A percentile compares a stretch with the other conserved stretches of the same genome.
These are phyloP conservation scores for Phalloptychus januarius DNA, from an alignment of 2,797 vertebrate genomes.

Conservation along the genomic window DNA sequence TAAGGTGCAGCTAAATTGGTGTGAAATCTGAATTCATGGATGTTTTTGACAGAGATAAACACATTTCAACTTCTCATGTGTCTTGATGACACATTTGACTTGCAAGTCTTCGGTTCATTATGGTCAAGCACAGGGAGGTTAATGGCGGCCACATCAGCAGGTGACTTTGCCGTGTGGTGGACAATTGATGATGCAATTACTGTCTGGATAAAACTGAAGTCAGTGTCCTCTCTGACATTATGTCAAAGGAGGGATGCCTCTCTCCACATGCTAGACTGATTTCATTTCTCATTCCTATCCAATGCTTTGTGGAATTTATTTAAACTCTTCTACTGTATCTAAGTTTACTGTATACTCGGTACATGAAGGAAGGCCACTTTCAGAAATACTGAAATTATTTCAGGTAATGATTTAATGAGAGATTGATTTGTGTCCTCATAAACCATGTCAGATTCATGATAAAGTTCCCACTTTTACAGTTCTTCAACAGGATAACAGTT, in stretches of 20 bases:
- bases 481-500: not conserved
- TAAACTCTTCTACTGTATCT: not conserved
- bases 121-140: constrained; percentile 74
- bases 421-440: not conserved
- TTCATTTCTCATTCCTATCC: constrained; percentile 17
- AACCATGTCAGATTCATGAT: not conserved
- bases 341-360: not conserved
- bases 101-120: constrained; percentile 66
- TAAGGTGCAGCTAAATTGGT: not conserved
- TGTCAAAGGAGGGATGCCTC: constrained; percentile 49
- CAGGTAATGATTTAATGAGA: not conserved
- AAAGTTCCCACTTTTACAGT: not conserved
- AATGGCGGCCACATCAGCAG: constrained; percentile 71
- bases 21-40: not conserved
- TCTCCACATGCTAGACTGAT: constrained; percentile 26
- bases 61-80: not conserved
- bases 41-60: not conserved
- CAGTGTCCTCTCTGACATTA: constrained; percentile 53
- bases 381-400: not conserved
- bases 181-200: constrained; percentile 81
- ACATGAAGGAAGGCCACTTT: not conserved
- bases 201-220: constrained; percentile 65
- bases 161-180: constrained; percentile 73
- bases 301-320: constrained; percentile 12
- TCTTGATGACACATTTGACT: not conserved